Evolutionary conservation across 2,888 invertebrate species (phyloP).

Genomic region (Acrobasis suavella): DNA sequence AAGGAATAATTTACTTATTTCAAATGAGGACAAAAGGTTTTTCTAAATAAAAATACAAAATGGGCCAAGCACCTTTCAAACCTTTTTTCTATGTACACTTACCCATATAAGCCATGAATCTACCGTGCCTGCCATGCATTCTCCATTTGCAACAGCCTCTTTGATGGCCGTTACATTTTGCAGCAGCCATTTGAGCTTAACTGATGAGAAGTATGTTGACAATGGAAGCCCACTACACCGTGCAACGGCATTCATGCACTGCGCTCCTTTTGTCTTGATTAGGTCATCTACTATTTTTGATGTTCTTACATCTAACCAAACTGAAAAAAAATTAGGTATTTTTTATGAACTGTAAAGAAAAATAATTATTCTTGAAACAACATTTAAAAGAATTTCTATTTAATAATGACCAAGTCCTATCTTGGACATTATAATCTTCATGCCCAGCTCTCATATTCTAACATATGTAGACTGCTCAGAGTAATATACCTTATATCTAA

Average conservation of each 20-base stretch:
- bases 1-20: too few species aligned
- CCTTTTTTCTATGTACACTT: constrained; percentile 32
- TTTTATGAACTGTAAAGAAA: not conserved
- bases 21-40: too few species aligned
- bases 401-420: too few species aligned
- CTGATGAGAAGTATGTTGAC: constrained; percentile 97
- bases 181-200: constrained; percentile 96
- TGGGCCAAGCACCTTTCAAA: too few species aligned
- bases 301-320: constrained; percentile 97
- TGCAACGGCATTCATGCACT: constrained; percentile 65
- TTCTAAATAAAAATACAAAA: too few species aligned
- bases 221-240: constrained; percentile 93
- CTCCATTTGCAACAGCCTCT: constrained; percentile 85
- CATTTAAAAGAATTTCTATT: too few species aligned
- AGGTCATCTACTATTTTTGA: constrained; percentile 91
- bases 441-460: too few species aligned
- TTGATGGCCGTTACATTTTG: constrained; percentile 90
- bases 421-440: too few species aligned
- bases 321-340: constrained; percentile 65
- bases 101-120: constrained; percentile 99
- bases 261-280: constrained; percentile 61
- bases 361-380: constrained; percentile 13
- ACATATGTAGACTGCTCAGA: too few species aligned
- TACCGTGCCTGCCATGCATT: constrained; percentile 93
- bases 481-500: too few species aligned